Evolutionary conservation across 2,113 vertebrate genomes (phyloP), one percentile per base, ranked within the genome.

Genomic region (Alexandromys fortis): DNA sequence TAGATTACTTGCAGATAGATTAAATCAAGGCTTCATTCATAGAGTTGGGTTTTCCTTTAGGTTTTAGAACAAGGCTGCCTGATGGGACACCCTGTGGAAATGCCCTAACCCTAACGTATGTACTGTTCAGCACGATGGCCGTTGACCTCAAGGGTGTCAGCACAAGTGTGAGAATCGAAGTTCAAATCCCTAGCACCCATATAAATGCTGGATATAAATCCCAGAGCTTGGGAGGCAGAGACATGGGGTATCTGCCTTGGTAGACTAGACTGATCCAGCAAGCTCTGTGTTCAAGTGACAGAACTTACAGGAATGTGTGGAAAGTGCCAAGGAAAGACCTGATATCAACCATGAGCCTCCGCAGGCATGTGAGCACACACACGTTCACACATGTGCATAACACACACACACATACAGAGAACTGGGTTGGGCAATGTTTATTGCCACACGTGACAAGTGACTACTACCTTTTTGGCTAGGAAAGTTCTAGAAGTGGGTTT

Each of bases 41-140:
- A 58, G 81, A 58, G 9, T 38, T 38, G 30, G 81, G 77, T 42
- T 79, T 26, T 65, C 47, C 35, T 77, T 24, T 65, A 12, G 61
- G 30, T 55, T 68, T 75, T 52, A 45, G 67, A 82, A 61, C 1
- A 58, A 52, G 19, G 1, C 58, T 38, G 16, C 17, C 42, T 16
- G 77, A 21, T 30, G 45, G 55, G 52, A 22, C 47, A 28, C 30
- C 33, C 52, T 19, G 30, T 24, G 45, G 94, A 47, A 76, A 45
- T 14, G 12, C 38, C 26, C 61, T 72, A 30, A 33, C 30, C 17
- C 52, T 72, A 21, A n/a, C 8, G 4, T 35, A 6, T 4, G 11
- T 47, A 1, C 42, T 24, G 4, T 19, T 76, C 52, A 9, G 0
- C 6, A 4, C 1, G 26, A n/a, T 26, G 83, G 21, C 52, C 0